Percentiles rank a stretch among this genome's conserved stretches.
phyloP scores from a whole-genome alignment of 2,888 invertebrate species.

The Pycnomerus fuliginosus region DNA sequence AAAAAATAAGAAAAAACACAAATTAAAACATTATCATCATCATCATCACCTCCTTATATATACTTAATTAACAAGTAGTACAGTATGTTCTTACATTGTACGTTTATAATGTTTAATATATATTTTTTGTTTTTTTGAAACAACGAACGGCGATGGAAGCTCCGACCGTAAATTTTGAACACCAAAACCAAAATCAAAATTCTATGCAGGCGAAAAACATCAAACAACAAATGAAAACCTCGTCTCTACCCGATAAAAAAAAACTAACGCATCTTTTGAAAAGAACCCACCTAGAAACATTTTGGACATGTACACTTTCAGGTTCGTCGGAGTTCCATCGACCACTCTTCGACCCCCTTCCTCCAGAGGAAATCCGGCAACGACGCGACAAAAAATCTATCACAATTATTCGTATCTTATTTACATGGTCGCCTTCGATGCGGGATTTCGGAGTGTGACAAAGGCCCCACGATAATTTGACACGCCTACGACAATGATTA shows the following conservation, averaged over 20 bases:
- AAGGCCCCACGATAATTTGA: conserved; percentile 35
- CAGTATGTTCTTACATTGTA: conserved; percentile 26
- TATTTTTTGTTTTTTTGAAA: conserved; percentile 19
- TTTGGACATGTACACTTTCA: conserved; percentile 8
- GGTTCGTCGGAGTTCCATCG: conserved; percentile 14
- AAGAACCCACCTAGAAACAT: too few species aligned
- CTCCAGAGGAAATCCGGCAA: conserved; percentile 11
- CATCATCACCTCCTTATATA: conserved; percentile 20
- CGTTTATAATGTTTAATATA: conserved; percentile 21
- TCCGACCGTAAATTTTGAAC: conserved; percentile 29
- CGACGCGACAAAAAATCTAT: too few species aligned
- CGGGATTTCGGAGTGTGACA: too few species aligned
- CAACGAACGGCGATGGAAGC: conserved; percentile 16
- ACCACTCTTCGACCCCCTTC: conserved; percentile 7
- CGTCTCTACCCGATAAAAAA: too few species aligned
- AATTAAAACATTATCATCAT: conserved; percentile 16
- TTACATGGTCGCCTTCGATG: too few species aligned
- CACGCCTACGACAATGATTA: conserved; percentile 34
- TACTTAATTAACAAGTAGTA: conserved; percentile 18
- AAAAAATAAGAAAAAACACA: conserved; percentile 3
- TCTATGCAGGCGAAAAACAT: conserved; percentile 31
- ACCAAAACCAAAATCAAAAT: conserved; percentile 40
- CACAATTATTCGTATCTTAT: too few species aligned
- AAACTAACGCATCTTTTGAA: too few species aligned
- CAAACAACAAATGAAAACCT: conserved; percentile 32